Evolutionary conservation across 2,888 invertebrate species (phyloP), one percentile per base, ranked within the genome.

Genomic region (Sclerodermus sp.): DNA sequence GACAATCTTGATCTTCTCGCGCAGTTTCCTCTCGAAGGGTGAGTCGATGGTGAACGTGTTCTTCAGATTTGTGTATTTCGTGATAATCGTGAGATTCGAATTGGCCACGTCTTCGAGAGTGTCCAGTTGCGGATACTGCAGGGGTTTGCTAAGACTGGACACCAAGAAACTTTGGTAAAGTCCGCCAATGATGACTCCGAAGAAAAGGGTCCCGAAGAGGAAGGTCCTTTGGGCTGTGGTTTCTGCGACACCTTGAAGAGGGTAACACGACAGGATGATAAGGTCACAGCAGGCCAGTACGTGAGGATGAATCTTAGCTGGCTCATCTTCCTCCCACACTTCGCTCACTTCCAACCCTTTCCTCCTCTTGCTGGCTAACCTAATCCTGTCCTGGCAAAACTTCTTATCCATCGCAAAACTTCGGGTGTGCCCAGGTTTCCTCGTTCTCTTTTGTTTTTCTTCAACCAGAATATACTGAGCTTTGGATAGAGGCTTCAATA

Each of bases 31-130:
- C 2, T 47, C 52, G 3, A 55, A 9, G 0, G 45, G 42, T 0
- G 60, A 50, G 9, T 55, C 58, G 0, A 48, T 53, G 6, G 16
- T 14, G 29, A 67, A 61, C 0, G 55, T 46, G 23, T 54, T 42
- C 43, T 50, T 56, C 15, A 71, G n/a, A 15, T 72, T 71, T 1
- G 40, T n/a, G 29, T 70, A 71, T 40, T 65, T 71, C 3, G 71
- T 71, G 30, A 65, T 30, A 10, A 71, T 52, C 0, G 55, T 47
- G 1, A 57, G 30, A 12, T 64, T 64, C 0, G 64, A 56, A 4
- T 62, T 32, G 0, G 53, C 49, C n/a, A 71, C 65, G 5, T 68
- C 61, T n/a, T 54, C 50, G 5, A 72, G 17, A 0, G 64, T 70
- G 2, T 38, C 48, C 4, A 71, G 31, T 44, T 72, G 64, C 0